These are phyloP conservation scores for Drosophila pegasa DNA, from an alignment of 2,888 invertebrate species.

Conservation along the genomic window DNA sequence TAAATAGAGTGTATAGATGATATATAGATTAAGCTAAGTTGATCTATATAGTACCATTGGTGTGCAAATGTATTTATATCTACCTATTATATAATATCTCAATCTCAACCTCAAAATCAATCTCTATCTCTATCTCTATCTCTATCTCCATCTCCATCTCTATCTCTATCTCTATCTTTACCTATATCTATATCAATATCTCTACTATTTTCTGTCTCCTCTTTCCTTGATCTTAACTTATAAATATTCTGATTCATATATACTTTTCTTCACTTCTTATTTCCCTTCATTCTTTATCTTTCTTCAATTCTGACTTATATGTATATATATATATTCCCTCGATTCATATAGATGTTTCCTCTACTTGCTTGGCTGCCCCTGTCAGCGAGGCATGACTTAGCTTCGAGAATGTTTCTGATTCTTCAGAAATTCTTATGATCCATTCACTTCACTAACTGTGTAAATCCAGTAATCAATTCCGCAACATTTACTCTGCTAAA, in stretches of 20 bases:
- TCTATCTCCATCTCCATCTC: too few relatives aligned
- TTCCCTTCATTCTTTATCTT: not conserved
- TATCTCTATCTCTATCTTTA: not conserved
- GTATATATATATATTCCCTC: not conserved
- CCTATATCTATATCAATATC: not conserved
- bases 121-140: too few relatives aligned
- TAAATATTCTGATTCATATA: not conserved
- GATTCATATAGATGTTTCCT: not conserved
- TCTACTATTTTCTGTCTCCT: too few relatives aligned
- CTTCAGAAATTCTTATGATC: constrained; percentile 14
- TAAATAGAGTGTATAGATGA: not conserved
- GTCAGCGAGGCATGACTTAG: constrained; percentile 53
- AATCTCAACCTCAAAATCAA: too few relatives aligned
- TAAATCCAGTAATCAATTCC: constrained; percentile 46
- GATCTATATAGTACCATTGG: too few relatives aligned
- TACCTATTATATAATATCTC: too few relatives aligned
- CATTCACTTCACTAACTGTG: constrained; percentile 40
- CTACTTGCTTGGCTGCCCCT: constrained; percentile 32
- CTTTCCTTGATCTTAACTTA: not conserved
- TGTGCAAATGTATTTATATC: too few relatives aligned
- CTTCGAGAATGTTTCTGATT: constrained; percentile 5
- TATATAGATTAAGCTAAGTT: too few relatives aligned
- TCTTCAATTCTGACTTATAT: not conserved
- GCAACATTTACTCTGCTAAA: constrained; percentile 45
- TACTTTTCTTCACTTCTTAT: not conserved